Conservation (phyloP, 1,140 invertebrate species). For the Popillia japonica region DNA sequence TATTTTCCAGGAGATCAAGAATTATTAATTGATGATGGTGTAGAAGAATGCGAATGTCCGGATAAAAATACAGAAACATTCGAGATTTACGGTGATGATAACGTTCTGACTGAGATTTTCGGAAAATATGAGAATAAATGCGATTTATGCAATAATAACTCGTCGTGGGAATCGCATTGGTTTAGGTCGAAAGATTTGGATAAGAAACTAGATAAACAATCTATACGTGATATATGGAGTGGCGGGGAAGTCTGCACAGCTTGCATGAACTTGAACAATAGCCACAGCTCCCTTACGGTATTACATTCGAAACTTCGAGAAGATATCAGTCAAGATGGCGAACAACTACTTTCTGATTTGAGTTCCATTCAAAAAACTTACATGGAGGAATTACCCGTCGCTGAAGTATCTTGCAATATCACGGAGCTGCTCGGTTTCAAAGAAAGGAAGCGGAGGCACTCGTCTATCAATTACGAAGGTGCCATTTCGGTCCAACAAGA, state of each 20-base stretch:
- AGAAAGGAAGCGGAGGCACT: constrained; percentile 50
- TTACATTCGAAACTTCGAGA: constrained; percentile 52
- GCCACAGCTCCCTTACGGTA: constrained; percentile 2
- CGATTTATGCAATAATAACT: constrained; percentile 48
- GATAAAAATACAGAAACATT: not conserved
- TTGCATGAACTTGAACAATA: constrained; percentile 32
- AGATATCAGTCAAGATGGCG: constrained; percentile 55
- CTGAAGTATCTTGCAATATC: constrained; percentile 48
- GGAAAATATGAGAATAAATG: constrained; percentile 47
- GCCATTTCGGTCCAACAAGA: constrained; percentile 45
- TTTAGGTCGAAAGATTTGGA: constrained; percentile 28
- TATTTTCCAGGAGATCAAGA: constrained; percentile 46
- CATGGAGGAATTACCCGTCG: constrained; percentile 50
- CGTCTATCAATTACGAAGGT: constrained; percentile 41
- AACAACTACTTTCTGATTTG: constrained; percentile 55
- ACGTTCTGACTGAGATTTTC: constrained; percentile 46
- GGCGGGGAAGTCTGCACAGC: constrained; percentile 44
- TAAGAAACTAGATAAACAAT: constrained; percentile 42
- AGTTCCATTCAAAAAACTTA: constrained; percentile 51
- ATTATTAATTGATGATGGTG: constrained; percentile 32
- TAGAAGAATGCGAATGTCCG: not conserved
- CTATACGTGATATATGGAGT: constrained; percentile 50
- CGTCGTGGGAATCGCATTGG: constrained; percentile 29
- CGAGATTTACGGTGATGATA: constrained; percentile 35
- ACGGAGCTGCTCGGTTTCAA: constrained; percentile 43